Conservation (phyloP, 2,797 vertebrate genomes). For the Enteromius paludinosus region DNA sequence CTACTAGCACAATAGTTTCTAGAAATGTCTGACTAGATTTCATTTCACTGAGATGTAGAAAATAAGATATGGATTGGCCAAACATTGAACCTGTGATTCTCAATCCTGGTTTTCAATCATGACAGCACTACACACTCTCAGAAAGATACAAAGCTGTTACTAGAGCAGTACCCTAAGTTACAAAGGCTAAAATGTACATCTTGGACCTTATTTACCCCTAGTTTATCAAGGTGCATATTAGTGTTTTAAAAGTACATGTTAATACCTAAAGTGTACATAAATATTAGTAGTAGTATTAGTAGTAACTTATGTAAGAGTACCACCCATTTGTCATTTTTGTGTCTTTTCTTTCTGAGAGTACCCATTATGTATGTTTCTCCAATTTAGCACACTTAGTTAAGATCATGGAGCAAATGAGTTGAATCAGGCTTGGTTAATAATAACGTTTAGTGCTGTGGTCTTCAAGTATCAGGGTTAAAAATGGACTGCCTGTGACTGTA, state of each 20-base stretch:
- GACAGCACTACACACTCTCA: not conserved
- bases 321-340: not conserved
- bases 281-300: no score
- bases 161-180: not conserved
- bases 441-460: not conserved
- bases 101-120: conserved; percentile 1
- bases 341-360: not conserved
- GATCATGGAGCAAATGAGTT: not conserved
- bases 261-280: not conserved
- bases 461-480: not conserved
- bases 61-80: not conserved
- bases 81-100: not conserved
- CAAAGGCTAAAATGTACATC: not conserved
- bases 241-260: not conserved
- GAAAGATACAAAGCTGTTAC: not conserved
- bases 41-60: not conserved
- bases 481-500: not conserved
- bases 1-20: not conserved
- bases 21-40: conserved; percentile 1
- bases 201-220: not conserved
- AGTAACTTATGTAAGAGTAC: not conserved
- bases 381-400: not conserved
- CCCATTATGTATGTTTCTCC: not conserved
- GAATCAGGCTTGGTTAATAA: not conserved
- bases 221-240: not conserved